Conservation (phyloP, 2,113 vertebrate genomes). For the Aix galericulata region DNA sequence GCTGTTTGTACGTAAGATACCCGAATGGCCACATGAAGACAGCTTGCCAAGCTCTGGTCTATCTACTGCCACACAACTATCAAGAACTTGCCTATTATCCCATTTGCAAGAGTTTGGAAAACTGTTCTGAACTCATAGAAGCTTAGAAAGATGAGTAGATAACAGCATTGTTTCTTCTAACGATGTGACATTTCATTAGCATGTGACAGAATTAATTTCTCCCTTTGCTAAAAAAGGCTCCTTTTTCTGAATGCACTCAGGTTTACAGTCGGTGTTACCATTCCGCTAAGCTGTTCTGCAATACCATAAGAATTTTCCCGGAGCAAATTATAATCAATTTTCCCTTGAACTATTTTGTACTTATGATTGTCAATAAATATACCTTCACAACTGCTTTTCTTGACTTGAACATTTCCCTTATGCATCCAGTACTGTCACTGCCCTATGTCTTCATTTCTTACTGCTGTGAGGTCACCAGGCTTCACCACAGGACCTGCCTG, state of each 20-base stretch:
- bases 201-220: not conserved
- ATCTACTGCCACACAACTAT: not conserved
- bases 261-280: not conserved
- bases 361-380: not conserved
- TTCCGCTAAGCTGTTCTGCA: not conserved
- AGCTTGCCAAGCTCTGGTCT: not conserved
- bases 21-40: conserved; percentile 49
- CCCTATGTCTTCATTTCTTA: not conserved
- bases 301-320: not conserved
- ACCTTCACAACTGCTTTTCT: not conserved
- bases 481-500: not conserved
- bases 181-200: not conserved
- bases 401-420: not conserved
- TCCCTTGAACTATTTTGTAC: not conserved
- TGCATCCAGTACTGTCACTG: not conserved
- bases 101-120: conserved; percentile 23
- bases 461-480: not conserved
- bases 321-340: not conserved
- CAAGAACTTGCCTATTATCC: not conserved
- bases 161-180: not conserved
- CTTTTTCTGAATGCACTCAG: not conserved
- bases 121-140: conserved; percentile 1
- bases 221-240: not conserved
- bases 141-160: conserved; percentile 40
- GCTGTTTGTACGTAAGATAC: conserved; percentile 62